Evolutionary conservation across 2,888 invertebrate genomes (phyloP), one percentile per base, ranked within the genome.

Genomic region (Pyrochroa serraticornis): DNA sequence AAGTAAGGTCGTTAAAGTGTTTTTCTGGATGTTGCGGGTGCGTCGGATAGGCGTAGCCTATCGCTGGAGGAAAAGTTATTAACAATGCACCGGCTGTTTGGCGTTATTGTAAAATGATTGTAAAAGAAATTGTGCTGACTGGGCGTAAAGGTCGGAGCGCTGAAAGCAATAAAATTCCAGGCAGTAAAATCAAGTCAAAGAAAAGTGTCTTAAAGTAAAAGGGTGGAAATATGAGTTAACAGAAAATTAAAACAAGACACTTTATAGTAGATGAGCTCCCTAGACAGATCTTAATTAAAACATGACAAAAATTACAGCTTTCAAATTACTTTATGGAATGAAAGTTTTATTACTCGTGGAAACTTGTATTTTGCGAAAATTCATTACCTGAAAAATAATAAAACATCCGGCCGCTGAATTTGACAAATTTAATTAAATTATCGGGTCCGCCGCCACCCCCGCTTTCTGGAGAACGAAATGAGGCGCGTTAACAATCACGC

Each of bases 251-350:
- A 74, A 68, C 71, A 70, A 73, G 72, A 74, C 73, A 69, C 67
- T 72, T 73, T 69, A 71, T 69, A 65, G 63, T 63, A 64, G 65
- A 67, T 66, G 67, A 68, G 71, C 64, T 72, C 70, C 70, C 69
- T 63, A 68, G 68, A 71, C 72, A 69, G 62, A 66, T 71, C 71
- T 75, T 75, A 76, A 75, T 77, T 76, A 77, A 76, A 74, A 71
- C 74, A 71, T 66, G 71, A 70, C 72, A 75, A 74, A 74, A 74
- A 73, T 74, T 74, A 72, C 72, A 66, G 67, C 70, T 58, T 70
- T 70, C 60, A 66, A 71, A 73, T 73, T 74, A 74, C 70, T 65
- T 66, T 65, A 57, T 63, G 66, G 65, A 72, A 75, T 74, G 70
- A 73, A 72, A 74, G 60, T 72, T 74, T 73, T 73, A 75, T 71